phyloP scores from a whole-genome alignment of 2,113 vertebrate genomes.

The Ceyx margarethae region DNA sequence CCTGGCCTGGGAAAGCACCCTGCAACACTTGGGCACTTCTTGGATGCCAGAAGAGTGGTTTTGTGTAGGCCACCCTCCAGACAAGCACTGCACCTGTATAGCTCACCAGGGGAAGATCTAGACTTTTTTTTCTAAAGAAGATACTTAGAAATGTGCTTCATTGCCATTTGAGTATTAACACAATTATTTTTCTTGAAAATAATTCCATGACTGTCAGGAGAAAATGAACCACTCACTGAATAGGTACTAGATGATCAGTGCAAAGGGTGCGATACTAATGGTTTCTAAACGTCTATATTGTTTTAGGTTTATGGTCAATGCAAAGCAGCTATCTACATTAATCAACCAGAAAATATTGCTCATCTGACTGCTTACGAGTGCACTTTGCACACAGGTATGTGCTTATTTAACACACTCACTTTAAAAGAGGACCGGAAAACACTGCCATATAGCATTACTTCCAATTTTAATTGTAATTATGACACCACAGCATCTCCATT shows the following conservation, averaged over 20 bases:
- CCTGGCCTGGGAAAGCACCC: neutral
- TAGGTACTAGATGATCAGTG: neutral
- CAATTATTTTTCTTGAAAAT: neutral
- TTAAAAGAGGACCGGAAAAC: neutral
- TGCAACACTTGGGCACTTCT: neutral
- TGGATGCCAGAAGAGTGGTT: neutral
- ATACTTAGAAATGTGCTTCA: neutral
- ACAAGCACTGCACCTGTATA: neutral
- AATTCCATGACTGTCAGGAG: neutral
- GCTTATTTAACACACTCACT: neutral
- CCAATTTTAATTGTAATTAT: neutral
- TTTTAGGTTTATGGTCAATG: conserved; percentile 75
- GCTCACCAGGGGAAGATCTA: neutral
- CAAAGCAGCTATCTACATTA: conserved; percentile 62
- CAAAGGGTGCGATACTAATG: neutral
- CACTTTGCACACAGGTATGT: conserved; percentile 71
- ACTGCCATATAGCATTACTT: neutral
- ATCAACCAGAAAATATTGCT: conserved; percentile 44
- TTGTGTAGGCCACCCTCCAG: neutral
- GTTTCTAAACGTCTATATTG: conserved; percentile 5
- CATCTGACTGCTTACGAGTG: conserved; percentile 68
- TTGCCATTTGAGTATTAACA: neutral
- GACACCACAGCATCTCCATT: neutral
- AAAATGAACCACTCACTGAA: neutral
- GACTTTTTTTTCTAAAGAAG: neutral